Evolutionary conservation across 2,888 invertebrate genomes (phyloP), one percentile per base, ranked within the genome.

Genomic region (Eristalinus sepulchralis): DNA sequence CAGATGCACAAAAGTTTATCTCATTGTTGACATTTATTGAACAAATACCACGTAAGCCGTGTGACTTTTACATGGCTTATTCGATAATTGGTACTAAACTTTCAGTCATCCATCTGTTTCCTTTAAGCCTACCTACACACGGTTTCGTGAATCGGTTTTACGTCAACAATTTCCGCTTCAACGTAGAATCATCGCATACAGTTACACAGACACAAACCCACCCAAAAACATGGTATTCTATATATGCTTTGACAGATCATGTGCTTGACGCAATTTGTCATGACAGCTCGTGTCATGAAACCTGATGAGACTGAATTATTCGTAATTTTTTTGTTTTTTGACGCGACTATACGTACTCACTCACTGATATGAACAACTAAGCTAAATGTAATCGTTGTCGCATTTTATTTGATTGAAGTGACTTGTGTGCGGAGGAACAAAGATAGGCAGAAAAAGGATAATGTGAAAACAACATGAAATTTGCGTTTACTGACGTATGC

Each of bases 231-330:
- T 17, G 17, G 6, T 47, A 47, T 47, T 20, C 17, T 47, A 47
- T 47, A 17, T 63, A 70, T 70, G n/a, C n/a, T 78, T 78, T 78
- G 78, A 78, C 78, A 78, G 70, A 70, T 78, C 62, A 57, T 63
- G 63, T 55, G 57, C 78, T 78, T 70, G 70, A 78, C 62, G 27
- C 70, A 39, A 78, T 78, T 78, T 70, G 31, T 64, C 70, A 63
- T 68, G 78, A 78, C 70, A 77, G 60, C 62, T 34, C 47, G 34
- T 66, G 64, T 55, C 55, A 66, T 55, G 57, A 33, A 78, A 33
- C 64, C 64, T 79, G 63, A 66, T 79, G 10, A 70, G 63, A 34
- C 55, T 20, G 20, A 78, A 78, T 70, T 78, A 63, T 36, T 17
- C 55, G 55, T 70, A 70, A 78, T 77, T 27, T n/a, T 77, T 70